Percentiles rank a stretch among this genome's conserved stretches.
Evolutionary conservation across 2,888 invertebrate species (phyloP).

Genomic region (Amphipyra tragopoginis): DNA sequence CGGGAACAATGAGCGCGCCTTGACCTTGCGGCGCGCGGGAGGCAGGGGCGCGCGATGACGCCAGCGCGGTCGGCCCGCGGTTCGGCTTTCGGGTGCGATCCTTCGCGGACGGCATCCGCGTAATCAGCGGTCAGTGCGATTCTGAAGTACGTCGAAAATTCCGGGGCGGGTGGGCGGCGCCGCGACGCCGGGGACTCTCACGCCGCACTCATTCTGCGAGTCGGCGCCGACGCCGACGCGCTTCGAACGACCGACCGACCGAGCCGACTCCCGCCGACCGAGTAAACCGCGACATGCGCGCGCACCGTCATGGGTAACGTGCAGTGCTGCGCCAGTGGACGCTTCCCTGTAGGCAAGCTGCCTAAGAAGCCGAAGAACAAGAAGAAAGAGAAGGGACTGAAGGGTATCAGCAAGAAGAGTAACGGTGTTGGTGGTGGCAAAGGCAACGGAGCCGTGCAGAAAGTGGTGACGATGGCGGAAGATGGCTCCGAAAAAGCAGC

Average conservation of each 20-base stretch:
- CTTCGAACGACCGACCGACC: slow-evolving; percentile 88
- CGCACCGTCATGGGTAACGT: slow-evolving; percentile 88
- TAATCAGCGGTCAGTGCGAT: slow-evolving; percentile 86
- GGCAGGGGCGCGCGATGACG: slow-evolving; percentile 86
- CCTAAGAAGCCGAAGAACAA: slow-evolving; percentile 80
- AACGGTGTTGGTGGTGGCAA: slow-evolving; percentile 81
- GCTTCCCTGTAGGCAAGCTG: slow-evolving; percentile 80
- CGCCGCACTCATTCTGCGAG: slow-evolving; percentile 85
- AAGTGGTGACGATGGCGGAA: slow-evolving; percentile 81
- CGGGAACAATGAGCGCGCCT: slow-evolving; percentile 86
- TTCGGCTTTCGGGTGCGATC: slow-evolving; percentile 90
- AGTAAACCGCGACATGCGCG: slow-evolving; percentile 87
- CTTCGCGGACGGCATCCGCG: slow-evolving; percentile 88
- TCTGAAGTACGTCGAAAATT: slow-evolving; percentile 85
- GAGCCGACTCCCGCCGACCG: slow-evolving; percentile 84
- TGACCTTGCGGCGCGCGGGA: slow-evolving; percentile 87
- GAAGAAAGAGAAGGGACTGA: slow-evolving; percentile 70
- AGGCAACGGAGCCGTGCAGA: slow-evolving; percentile 74
- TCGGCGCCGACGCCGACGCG: slow-evolving; percentile 89
- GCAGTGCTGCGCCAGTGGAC: slow-evolving; percentile 89
- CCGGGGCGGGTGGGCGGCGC: slow-evolving; percentile 83
- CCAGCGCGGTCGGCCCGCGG: slow-evolving; percentile 85
- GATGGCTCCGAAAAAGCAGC: slow-evolving; percentile 77
- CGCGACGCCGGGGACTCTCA: slow-evolving; percentile 79
- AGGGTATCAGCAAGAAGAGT: slow-evolving; percentile 75